Evolutionary conservation across 92 coral and sea anemone species (phyloP).

Genomic region (Porites rus): DNA sequence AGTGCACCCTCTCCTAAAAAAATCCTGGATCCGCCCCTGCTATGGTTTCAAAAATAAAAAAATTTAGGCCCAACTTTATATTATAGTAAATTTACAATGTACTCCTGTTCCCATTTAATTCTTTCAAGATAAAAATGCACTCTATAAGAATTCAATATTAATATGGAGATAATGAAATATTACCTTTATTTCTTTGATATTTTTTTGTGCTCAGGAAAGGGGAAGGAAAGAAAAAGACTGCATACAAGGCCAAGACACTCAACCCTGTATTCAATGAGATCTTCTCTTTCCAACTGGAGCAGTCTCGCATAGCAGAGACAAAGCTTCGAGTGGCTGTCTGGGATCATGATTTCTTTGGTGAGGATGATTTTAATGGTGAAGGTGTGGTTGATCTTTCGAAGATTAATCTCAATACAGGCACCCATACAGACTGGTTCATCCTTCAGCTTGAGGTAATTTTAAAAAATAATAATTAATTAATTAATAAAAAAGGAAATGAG

Average conservation of each 20-base stretch:
- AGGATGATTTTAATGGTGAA: slow-evolving; percentile 97
- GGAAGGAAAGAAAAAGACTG: slow-evolving; percentile 90
- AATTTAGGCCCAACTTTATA: too few relatives aligned
- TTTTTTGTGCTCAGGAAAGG: slow-evolving; percentile 38
- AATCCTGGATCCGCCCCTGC: too few relatives aligned
- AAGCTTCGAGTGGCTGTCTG: slow-evolving; percentile 83
- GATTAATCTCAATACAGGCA: slow-evolving; percentile 76
- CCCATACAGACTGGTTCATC: slow-evolving; percentile 91
- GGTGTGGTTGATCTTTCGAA: slow-evolving; percentile 88
- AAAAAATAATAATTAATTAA: too few relatives aligned
- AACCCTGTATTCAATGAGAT: slow-evolving; percentile 96
- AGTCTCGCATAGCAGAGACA: slow-evolving; percentile 68
- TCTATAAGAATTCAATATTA: too few relatives aligned
- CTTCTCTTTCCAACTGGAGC: slow-evolving; percentile 87
- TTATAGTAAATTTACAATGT: too few relatives aligned
- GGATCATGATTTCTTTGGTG: slow-evolving; percentile 98
- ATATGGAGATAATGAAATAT: too few relatives aligned
- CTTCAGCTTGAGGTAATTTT: slow-evolving; percentile 88
- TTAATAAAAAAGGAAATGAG: too few relatives aligned
- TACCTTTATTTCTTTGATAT: background rate
- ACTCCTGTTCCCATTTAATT: too few relatives aligned
- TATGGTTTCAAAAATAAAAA: too few relatives aligned
- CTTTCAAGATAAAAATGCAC: too few relatives aligned
- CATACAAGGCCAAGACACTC: slow-evolving; percentile 88
- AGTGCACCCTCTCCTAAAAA: too few relatives aligned